Evolutionary conservation across 1,140 invertebrate genomes (phyloP).

Genomic region (Drosophila prosaltans): DNA sequence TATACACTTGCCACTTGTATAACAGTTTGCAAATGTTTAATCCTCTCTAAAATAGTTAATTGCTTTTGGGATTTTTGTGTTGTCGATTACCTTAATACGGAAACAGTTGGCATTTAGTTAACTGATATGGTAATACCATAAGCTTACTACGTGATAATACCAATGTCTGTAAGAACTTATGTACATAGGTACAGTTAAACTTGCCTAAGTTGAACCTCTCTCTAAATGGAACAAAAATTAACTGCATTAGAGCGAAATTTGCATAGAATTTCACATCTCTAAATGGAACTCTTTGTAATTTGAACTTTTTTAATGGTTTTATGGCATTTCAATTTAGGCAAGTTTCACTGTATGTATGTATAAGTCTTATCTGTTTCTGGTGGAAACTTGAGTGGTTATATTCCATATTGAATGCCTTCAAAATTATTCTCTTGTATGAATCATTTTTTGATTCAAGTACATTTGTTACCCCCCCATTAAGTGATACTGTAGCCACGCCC

Average conservation of each 20-base stretch:
- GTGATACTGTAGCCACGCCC: neutral
- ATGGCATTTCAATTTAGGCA: too few species aligned
- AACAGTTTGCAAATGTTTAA: too few species aligned
- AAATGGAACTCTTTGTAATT: too few species aligned
- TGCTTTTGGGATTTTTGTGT: too few species aligned
- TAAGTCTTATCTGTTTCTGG: neutral
- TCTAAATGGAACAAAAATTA: too few species aligned
- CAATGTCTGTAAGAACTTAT: slow-evolving; percentile 1
- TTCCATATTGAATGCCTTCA: neutral
- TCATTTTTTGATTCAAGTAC: neutral
- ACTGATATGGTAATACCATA: slow-evolving; percentile 26
- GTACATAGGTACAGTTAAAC: neutral
- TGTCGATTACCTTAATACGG: slow-evolving; percentile 1
- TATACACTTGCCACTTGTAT: too few species aligned
- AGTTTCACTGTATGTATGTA: neutral
- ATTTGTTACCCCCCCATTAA: neutral
- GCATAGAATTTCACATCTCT: too few species aligned
- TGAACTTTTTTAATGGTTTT: too few species aligned
- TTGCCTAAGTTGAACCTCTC: too few species aligned
- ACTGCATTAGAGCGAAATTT: too few species aligned
- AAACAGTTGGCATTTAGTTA: slow-evolving; percentile 8
- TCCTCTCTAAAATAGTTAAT: too few species aligned
- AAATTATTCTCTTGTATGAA: slow-evolving; percentile 4
- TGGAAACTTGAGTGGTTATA: slow-evolving; percentile 9
- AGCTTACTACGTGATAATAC: slow-evolving; percentile 3